A percentile compares a stretch with the other conserved stretches of the same genome.
These are phyloP conservation scores for Eupithecia insigniata DNA, from an alignment of 2,888 invertebrate genomes.

Conservation along the genomic window DNA sequence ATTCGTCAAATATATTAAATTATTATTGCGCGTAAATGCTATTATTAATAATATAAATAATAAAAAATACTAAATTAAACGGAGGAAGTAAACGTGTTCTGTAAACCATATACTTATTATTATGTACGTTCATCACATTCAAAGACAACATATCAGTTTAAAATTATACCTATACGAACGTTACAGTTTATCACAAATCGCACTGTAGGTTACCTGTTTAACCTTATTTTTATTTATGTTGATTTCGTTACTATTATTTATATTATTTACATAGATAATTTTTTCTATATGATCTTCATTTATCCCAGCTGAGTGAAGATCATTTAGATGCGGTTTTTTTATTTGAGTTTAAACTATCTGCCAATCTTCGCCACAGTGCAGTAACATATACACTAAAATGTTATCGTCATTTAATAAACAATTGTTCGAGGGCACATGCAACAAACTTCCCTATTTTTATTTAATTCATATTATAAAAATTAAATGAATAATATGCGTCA, in stretches of 20 bases:
- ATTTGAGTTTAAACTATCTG: not conserved
- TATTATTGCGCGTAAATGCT: not conserved
- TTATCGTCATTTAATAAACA: not conserved
- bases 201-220: not conserved
- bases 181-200: conserved; percentile 2
- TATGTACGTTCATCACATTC: conserved; percentile 4
- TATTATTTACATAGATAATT: conserved; percentile 18
- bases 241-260: not conserved
- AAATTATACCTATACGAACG: conserved; percentile 15
- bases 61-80: not conserved
- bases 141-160: conserved; percentile 34
- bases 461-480: not conserved
- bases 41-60: not conserved
- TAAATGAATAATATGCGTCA: not conserved
- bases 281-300: conserved; percentile 70
- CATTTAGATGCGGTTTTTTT: conserved; percentile 56
- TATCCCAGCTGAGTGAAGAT: conserved; percentile 77
- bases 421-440: not conserved
- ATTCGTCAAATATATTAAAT: conserved; percentile 4
- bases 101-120: no score
- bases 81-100: not conserved
- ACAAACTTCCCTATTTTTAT: not conserved
- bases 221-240: not conserved
- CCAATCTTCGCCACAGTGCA: not conserved
- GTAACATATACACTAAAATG: not conserved